These are phyloP conservation scores for Aegithalos caudatus DNA, from an alignment of 2,113 vertebrate genomes.

Conservation along the genomic window DNA sequence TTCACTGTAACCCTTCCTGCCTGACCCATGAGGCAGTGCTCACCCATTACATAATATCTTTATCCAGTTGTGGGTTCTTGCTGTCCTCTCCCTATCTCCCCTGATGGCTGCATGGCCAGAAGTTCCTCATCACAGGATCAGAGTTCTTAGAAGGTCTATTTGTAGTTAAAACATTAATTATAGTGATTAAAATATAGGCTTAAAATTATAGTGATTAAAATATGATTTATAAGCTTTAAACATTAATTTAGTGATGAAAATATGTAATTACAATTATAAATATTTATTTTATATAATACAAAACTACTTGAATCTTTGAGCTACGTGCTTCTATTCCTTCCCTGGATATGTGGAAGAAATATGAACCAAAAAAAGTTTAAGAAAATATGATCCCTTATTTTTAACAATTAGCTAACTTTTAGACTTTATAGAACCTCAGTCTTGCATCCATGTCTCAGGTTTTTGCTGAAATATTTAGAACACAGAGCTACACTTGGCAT, in stretches of 20 bases:
- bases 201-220: not conserved
- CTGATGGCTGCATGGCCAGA: not conserved
- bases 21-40: accelerated
- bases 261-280: not conserved
- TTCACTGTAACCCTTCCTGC: not conserved
- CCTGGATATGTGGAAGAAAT: not conserved
- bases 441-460: not conserved
- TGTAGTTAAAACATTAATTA: not conserved
- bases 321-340: not conserved
- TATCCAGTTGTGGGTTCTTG: not conserved
- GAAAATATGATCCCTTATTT: not conserved
- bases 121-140: not conserved
- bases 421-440: not conserved
- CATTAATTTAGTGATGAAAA: not conserved
- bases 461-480: not conserved
- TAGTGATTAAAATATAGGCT: not conserved
- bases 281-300: not conserved
- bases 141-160: not conserved
- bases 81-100: not conserved
- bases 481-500: not conserved
- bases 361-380: not conserved
- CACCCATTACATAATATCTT: not conserved
- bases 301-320: not conserved
- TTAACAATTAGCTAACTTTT: not conserved
- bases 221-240: not conserved